These are phyloP conservation scores for Episyrphus balteatus DNA, from an alignment of 1,140 invertebrate genomes.

Conservation along the genomic window DNA sequence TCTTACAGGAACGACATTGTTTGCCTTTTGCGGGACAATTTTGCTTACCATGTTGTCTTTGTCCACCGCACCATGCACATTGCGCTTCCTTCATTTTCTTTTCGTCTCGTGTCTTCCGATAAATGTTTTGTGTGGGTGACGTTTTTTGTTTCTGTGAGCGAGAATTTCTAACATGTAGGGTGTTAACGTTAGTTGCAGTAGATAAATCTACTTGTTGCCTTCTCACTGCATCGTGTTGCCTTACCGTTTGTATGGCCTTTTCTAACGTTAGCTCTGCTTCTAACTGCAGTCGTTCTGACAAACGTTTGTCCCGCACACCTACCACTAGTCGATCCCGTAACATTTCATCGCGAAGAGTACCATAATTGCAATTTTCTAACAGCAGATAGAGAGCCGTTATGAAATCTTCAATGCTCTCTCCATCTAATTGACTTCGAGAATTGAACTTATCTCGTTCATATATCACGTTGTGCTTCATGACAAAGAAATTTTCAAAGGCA, in stretches of 20 bases:
- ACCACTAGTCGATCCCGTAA: conserved; percentile 9
- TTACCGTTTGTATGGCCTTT: conserved; percentile 3
- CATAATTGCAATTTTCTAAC: conserved; percentile 10
- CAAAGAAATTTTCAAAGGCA: too few species aligned
- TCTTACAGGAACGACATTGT: not conserved
- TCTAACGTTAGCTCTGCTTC: conserved; percentile 3
- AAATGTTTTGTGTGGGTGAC: too few species aligned
- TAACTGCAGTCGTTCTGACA: conserved; percentile 5
- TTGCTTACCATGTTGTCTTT: not conserved
- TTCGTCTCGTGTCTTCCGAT: too few species aligned
- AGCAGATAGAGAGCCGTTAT: conserved; percentile 7
- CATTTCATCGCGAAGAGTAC: conserved; percentile 6
- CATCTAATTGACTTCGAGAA: conserved; percentile 9
- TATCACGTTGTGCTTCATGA: not conserved
- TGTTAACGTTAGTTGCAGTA: not conserved
- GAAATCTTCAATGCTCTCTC: conserved; percentile 9
- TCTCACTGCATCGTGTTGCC: not conserved
- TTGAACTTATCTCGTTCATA: conserved; percentile 9
- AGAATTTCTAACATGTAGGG: too few species aligned
- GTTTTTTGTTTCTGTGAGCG: too few species aligned
- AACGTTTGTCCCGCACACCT: conserved; percentile 3
- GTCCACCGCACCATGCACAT: too few species aligned
- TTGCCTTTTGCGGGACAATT: not conserved
- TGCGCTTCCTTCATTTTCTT: too few species aligned
- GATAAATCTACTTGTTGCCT: not conserved